Percentiles rank a stretch among this genome's conserved stretches.
Evolutionary conservation across 2,888 invertebrate species (phyloP).

Genomic region (Hyposoter didymator): DNA sequence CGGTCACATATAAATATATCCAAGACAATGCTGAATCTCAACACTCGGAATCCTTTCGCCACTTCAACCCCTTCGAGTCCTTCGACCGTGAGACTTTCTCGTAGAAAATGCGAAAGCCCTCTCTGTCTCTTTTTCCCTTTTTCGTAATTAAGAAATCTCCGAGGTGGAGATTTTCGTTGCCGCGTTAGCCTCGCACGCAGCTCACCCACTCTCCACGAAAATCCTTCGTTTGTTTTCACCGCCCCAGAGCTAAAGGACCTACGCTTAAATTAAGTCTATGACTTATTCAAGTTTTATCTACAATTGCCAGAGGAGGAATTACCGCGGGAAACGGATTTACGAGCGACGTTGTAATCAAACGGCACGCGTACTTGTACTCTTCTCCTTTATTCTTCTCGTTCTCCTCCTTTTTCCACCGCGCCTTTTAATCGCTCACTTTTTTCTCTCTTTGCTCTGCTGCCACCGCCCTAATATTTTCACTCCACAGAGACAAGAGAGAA

Average conservation of each 20-base stretch:
- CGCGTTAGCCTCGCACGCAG: slow-evolving; percentile 61
- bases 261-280: slow-evolving; percentile 83
- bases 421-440: slow-evolving; percentile 62
- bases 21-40: slow-evolving; percentile 75
- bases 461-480: slow-evolving; percentile 40
- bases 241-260: slow-evolving; percentile 53
- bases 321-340: slow-evolving; percentile 76
- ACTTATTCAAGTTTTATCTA: slow-evolving; percentile 84
- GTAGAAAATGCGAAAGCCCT: slow-evolving; percentile 38
- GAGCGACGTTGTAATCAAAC: slow-evolving; percentile 79
- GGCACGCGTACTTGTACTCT: slow-evolving; percentile 71
- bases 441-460: slow-evolving; percentile 45
- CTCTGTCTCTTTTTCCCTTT: slow-evolving; percentile 58
- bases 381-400: slow-evolving; percentile 36
- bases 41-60: slow-evolving; percentile 73
- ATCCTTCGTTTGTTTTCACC: slow-evolving; percentile 53
- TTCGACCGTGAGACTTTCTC: slow-evolving; percentile 62
- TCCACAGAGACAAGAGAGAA: neutral
- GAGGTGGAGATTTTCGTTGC: slow-evolving; percentile 74
- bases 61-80: slow-evolving; percentile 71
- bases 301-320: slow-evolving; percentile 82
- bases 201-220: slow-evolving; percentile 47
- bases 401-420: slow-evolving; percentile 48
- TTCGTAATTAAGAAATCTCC: slow-evolving; percentile 83
- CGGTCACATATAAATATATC: neutral